Conservation (phyloP, 2,888 invertebrate species). For the Fabriciana adippe region DNA sequence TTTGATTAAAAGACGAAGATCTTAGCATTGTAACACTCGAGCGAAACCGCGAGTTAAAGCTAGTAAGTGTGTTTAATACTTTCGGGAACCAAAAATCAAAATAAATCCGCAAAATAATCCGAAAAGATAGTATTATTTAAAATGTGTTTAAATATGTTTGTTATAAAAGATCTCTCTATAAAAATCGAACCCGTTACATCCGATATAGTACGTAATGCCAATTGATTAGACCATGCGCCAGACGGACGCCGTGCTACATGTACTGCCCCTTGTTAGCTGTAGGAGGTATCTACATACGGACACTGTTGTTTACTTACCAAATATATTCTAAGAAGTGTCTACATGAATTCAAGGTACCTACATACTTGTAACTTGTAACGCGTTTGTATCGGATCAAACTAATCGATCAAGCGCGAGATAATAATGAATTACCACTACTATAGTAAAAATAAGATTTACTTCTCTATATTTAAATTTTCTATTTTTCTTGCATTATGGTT, state of each 20-base stretch:
- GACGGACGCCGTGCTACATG: background rate
- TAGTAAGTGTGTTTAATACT: too few species aligned
- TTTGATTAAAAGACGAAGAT: too few species aligned
- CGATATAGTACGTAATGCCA: too few species aligned
- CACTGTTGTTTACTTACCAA: conserved; percentile 8
- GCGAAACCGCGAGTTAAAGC: too few species aligned
- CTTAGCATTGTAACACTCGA: too few species aligned
- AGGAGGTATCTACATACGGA: background rate
- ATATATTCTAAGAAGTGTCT: conserved; percentile 32
- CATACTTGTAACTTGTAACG: conserved; percentile 19
- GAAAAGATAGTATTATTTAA: too few species aligned
- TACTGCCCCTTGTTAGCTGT: background rate
- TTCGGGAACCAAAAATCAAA: too few species aligned
- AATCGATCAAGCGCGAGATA: conserved; percentile 29
- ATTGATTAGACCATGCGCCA: too few species aligned
- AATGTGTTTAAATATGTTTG: too few species aligned
- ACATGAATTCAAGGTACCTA: conserved; percentile 22
- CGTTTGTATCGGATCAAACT: conserved; percentile 6
- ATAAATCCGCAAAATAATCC: too few species aligned
- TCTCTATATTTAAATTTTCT: background rate
- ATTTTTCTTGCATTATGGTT: background rate
- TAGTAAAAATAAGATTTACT: background rate
- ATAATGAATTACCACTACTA: conserved; percentile 23
- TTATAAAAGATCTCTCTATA: too few species aligned
- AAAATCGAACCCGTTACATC: too few species aligned